Conservation (phyloP, 2,797 vertebrate genomes). For the Sternotherus odoratus region DNA sequence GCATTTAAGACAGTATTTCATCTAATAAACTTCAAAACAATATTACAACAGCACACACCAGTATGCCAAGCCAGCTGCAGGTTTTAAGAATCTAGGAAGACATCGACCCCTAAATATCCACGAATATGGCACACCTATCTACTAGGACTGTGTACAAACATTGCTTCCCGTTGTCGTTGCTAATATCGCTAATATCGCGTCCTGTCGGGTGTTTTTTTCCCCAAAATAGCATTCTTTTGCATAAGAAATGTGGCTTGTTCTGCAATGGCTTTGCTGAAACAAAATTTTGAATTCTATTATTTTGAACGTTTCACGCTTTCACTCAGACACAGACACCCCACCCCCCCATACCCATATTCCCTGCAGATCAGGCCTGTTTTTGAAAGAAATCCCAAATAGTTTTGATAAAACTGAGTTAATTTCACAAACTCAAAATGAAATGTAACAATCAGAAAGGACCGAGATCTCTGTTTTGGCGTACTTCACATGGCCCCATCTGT, state of each 20-base stretch:
- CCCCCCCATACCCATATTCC: too few species aligned
- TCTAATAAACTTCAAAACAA: neutral
- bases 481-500: neutral
- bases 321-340: too few species aligned
- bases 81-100: neutral
- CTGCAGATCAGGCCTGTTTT: neutral
- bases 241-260: neutral
- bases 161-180: too few species aligned
- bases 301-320: too few species aligned
- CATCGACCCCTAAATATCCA: neutral
- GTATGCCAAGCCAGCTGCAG: neutral
- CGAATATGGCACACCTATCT: neutral
- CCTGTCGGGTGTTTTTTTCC: too few species aligned
- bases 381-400: neutral
- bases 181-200: neutral
- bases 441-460: neutral
- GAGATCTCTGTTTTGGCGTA: neutral
- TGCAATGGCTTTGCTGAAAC: neutral
- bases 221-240: neutral
- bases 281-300: neutral
- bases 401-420: neutral
- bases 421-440: neutral
- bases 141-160: neutral
- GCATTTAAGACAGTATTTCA: neutral
- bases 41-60: neutral